Evolutionary conservation across 2,797 vertebrate genomes (phyloP).

Genomic region (Oreochromis mossambicus): DNA sequence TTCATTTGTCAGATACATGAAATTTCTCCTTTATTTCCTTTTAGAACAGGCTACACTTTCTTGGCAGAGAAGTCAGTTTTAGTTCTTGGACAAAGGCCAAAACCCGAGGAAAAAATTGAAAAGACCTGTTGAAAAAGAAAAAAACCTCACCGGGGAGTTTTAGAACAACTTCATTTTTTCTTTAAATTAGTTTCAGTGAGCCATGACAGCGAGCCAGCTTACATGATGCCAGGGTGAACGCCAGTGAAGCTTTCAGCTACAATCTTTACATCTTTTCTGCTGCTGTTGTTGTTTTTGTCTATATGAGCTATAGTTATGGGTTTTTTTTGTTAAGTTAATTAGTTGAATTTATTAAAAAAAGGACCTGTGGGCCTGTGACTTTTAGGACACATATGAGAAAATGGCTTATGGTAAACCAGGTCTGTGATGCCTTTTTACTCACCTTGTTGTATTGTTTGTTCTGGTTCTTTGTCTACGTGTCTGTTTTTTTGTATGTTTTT

Average conservation of each 20-base stretch:
- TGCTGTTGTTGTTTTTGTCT: not conserved
- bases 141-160: not conserved
- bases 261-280: not conserved
- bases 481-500: not conserved
- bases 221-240: not conserved
- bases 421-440: not conserved
- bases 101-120: not conserved
- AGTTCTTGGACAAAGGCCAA: not conserved
- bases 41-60: not conserved
- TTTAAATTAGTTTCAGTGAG: not conserved
- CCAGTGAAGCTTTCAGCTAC: not conserved
- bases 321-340: too few relatives aligned
- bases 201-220: not conserved
- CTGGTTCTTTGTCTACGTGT: not conserved
- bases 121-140: not conserved
- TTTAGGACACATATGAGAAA: not conserved
- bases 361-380: not conserved
- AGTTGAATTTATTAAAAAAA: not conserved
- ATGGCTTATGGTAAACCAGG: not conserved
- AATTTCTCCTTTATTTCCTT: not conserved
- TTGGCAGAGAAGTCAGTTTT: not conserved
- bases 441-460: not conserved
- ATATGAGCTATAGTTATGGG: not conserved
- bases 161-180: not conserved
- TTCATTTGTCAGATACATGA: not conserved